Base-by-base conservation (phyloP, 2,888 invertebrate species). In the Hydrotaea cyrtoneurina region DNA sequence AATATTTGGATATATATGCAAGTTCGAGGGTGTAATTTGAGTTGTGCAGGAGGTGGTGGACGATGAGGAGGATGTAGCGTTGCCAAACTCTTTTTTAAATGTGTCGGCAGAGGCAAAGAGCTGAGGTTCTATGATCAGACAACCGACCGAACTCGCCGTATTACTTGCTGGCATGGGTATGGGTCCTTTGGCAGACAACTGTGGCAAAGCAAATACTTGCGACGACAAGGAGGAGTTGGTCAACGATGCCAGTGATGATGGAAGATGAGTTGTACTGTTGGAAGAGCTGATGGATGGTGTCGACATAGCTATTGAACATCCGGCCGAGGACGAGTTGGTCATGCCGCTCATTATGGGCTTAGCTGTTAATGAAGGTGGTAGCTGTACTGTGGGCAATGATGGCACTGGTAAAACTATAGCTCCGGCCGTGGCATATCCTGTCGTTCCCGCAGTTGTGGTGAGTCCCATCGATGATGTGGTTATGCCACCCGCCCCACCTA, bases 41-140 rank as follows among this genome's bases (percentile, higher is more conserved):
- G 85, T 76, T 8, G 69, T 69, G 19, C 46, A 69, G 69, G 46
- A 46, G 21, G 23, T 69, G 15, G 76, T n/a, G 13, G 84, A 75
- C 0, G 62, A 69, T 23, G 84, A 69, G 11, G 72, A 79, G 13
- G 62, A 17, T 19, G 78, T 11, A 26, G 73, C 53, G 17, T 43
- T 85, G 62, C 82, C 88, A 2, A 91, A 86, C 21, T 91, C 91
- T 82, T 91, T 91, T 83, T 91, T 91, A 21, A 91, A 91, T 53
- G 90, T 91, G 72, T 91, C 91, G 0, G 91, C 89, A 3, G 90
- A 89, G 15, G 91, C 90, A 73, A 91, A 90, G 0, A 91, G 77
- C 80, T 91, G 90, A 3, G 91, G 91, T 76, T 91, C 91, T 19
- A 91, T 90, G 13, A 91, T 91, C 19, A 91, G 86, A 69, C 91